Evolutionary conservation across 2,888 invertebrate genomes (phyloP), one percentile per base, ranked within the genome.

Genomic region (Cantharis rustica): DNA sequence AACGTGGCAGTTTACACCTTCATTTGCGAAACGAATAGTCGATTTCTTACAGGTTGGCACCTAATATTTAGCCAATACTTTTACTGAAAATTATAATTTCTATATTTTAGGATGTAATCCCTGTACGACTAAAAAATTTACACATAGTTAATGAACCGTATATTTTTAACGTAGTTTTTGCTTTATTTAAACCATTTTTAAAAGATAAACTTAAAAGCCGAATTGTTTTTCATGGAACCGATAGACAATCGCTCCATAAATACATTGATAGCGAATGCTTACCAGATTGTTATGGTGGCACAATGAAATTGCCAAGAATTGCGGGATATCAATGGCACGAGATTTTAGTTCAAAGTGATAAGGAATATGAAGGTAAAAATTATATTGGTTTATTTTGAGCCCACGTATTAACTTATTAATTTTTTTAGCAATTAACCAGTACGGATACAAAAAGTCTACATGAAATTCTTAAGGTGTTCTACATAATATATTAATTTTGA

Each of bases 141-240:
- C 97, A 97, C 88, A 93, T 97, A 71, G 90, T 97, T 63, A 96
- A 97, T 88, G 97, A 97, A 87, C 96, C 97, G 0, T 94, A 93
- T 86, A 91, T 97, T 80, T 97, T 98, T 89, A 96, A 96, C 86
- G 93, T 96, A 89, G 94, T 97, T 47, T 97, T 96, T 88, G 93
- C 94, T 27, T 89, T 98, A 23, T 95, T 97, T 89, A 96, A 96
- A 87, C 97, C 96, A 2, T 96, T 98, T 90, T 90, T 98, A 72
- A 92, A 93, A 79, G 95, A 96, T 84, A 97, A 98, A 87, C 89
- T 97, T 61, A 93, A 94, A 77, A 92, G 90, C 68, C 91, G 97
- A 83, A 95, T 96, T 81, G 90, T 93, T 75, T 96, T 96, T 89
- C 94, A 96, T 86, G 95, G 95, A 62, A 93, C 90, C 7, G 94